Base-by-base conservation (phyloP, 1,140 invertebrate genomes). In the Harlomillsia oculata region DNA sequence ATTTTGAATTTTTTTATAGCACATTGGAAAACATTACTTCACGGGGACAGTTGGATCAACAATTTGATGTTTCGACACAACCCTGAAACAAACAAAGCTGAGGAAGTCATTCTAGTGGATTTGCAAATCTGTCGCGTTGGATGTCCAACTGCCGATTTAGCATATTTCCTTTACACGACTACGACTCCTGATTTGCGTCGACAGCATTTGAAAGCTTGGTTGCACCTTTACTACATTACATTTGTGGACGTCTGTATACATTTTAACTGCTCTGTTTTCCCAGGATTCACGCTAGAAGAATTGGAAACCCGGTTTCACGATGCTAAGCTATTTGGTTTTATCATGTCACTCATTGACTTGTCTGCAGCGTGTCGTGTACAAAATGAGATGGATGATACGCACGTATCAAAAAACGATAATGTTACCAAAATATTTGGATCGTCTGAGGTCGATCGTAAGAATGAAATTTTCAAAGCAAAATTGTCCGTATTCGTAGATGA, bases 81-180 rank as follows among this genome's bases (percentile, higher is more conserved):
- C 16, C 50, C 54, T 67, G 73, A 1, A 64, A 67, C 3, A 67
- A 60, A 64, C 0, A 68, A 71, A 36, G 48, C 74, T 2, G 49
- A 70, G 2, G 62, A 64, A n/a, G n/a, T 77, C 14, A 71, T 76
- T 11, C 60, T 77, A 4, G 57, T 81, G 13, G 80, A 82, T 60
- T 78, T 75, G 65, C 79, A 81, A 66, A 65, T 80, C 11, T 74
- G 73, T 0, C 69, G 76, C 3, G 74, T 75, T 48, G 74, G 74
- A 1, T 80, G 78, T 2, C 79, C 79, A 4, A 72, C 77, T 2
- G 73, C 73, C 2, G 79, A 81, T 56, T 57, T 82, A 40, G 72
- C 74, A 0, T 79, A 80, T 59, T 78, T 76, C 54, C 67, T 81
- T 3, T 80, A 76, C 55, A 72, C 74, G 60, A 75, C 74, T 48